These are phyloP conservation scores for Incurvaria masculella DNA, from an alignment of 2,888 invertebrate genomes.

Conservation along the genomic window DNA sequence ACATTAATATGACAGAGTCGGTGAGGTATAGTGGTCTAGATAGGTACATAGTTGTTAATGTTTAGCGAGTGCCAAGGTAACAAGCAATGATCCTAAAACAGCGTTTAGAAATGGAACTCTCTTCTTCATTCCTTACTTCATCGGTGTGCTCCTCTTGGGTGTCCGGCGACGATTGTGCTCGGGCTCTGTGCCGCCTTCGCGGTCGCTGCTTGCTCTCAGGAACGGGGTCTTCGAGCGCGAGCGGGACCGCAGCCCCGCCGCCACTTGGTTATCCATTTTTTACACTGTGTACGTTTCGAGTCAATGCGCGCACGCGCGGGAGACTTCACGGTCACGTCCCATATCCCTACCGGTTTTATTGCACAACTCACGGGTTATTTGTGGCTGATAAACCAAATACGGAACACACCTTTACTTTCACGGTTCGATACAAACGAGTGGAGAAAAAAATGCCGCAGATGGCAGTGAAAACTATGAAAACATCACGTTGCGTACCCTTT, in stretches of 20 bases:
- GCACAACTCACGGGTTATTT: not conserved
- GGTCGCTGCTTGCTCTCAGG: constrained; percentile 56
- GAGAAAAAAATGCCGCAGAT: too few relatives aligned
- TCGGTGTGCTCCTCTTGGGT: constrained; percentile 46
- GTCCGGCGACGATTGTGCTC: constrained; percentile 53
- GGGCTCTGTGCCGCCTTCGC: constrained; percentile 50
- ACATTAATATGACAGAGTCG: too few relatives aligned
- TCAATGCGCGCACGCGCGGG: not conserved
- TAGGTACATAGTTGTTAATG: too few relatives aligned
- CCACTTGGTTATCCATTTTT: constrained; percentile 41
- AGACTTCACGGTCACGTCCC: not conserved
- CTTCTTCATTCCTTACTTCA: constrained; percentile 51
- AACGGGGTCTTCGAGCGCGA: constrained; percentile 70
- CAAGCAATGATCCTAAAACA: too few relatives aligned
- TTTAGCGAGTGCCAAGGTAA: too few relatives aligned
- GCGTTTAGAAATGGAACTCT: too few relatives aligned
- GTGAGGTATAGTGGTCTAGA: too few relatives aligned
- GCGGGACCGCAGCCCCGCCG: constrained; percentile 61
- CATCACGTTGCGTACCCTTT: too few relatives aligned
- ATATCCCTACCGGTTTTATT: not conserved
- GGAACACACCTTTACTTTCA: too few relatives aligned
- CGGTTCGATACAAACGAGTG: not conserved
- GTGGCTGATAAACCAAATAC: not conserved
- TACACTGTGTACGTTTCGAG: not conserved
- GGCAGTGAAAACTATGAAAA: not conserved